Evolutionary conservation across 2,888 invertebrate species (phyloP), one percentile per base, ranked within the genome.

Genomic region (Lysandra bellargus): DNA sequence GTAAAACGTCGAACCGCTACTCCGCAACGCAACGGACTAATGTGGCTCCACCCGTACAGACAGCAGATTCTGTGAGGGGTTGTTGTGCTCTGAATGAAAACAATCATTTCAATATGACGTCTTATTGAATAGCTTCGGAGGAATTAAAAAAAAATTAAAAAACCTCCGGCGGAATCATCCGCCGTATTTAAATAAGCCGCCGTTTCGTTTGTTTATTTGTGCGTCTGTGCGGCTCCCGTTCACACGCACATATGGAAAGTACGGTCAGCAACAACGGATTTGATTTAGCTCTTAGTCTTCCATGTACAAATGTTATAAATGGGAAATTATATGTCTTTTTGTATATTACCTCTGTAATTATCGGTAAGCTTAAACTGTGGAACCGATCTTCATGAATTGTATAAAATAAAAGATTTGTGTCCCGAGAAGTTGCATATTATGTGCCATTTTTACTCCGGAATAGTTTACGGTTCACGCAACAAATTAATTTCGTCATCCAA

Each of bases 211-310:
- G 87, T 88, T 86, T 88, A 86, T 89, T 88, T 88, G 86, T 87
- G 80, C 83, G 86, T 84, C 85, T 84, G 86, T 83, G 82, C 80
- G 79, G 82, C 82, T 82, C 82, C 83, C 85, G 89, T 89, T 89
- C 89, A 87, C 89, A 89, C 88, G 88, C 86, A 85, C 86, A 88
- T 87, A 84, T 83, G 85, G 83, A 75, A 81, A 40, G 83, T 82
- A 84, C 72, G 60, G 88, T 82, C 81, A 80, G 86, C 85, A 87
- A 82, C 82, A 81, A 57, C 14, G 30, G 44, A 57, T 7, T 33
- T 6, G 14, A n/a, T 5, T 33, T 14, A 23, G 23, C n/a, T 60
- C 7, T 44, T 7, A 44, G 44, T 44, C 44, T 44, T 44, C 6
- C 6, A 44, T 44, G 44, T 44, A 44, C 44, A 44, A 7, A 44